A percentile compares a stretch with the other conserved stretches of the same genome.
These are phyloP conservation scores for Campopleginae sp. DNA, from an alignment of 2,888 invertebrate species.

Conservation along the genomic window DNA sequence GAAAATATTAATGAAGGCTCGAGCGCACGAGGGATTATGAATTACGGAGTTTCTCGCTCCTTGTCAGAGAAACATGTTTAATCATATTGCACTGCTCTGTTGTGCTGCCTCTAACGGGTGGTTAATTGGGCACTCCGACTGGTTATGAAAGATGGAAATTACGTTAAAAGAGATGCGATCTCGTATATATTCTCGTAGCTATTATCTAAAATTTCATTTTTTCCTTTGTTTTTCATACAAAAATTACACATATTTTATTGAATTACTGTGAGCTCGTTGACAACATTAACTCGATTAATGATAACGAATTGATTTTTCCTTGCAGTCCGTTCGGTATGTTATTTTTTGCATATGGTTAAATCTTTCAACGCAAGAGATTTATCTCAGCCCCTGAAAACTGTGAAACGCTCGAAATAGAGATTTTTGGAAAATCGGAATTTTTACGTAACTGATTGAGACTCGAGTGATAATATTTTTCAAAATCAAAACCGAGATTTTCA, in stretches of 20 bases:
- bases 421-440: not conserved
- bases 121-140: constrained; percentile 71
- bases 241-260: not conserved
- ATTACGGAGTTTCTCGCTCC: constrained; percentile 65
- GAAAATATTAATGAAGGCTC: constrained; percentile 66
- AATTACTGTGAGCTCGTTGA: not conserved
- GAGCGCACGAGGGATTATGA: constrained; percentile 61
- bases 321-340: not conserved
- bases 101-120: constrained; percentile 70
- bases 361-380: not conserved
- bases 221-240: not conserved
- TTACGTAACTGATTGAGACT: not conserved
- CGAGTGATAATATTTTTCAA: not conserved
- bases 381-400: not conserved
- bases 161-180: constrained; percentile 66
- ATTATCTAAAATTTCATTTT: not conserved
- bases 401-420: not conserved
- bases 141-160: constrained; percentile 77
- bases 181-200: constrained; percentile 68
- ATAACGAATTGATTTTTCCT: not conserved
- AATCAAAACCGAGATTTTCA: not conserved
- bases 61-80: constrained; percentile 44
- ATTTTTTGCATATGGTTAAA: not conserved
- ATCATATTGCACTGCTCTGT: constrained; percentile 68
- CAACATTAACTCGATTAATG: not conserved